These are phyloP conservation scores for Acanthisitta chloris DNA, from an alignment of 2,113 vertebrate genomes.

Conservation along the genomic window DNA sequence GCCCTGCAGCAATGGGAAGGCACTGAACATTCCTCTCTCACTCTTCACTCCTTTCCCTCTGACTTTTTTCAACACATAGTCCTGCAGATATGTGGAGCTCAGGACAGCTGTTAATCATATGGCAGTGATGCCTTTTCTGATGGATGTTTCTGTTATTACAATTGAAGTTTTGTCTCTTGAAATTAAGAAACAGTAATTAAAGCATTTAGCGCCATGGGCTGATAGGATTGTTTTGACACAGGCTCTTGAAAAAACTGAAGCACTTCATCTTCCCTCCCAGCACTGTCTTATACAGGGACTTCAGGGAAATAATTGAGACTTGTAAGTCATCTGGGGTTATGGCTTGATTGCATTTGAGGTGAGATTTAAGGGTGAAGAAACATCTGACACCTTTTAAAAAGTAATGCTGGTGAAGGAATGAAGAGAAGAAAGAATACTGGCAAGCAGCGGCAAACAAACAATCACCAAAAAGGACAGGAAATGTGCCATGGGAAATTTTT, in stretches of 20 bases:
- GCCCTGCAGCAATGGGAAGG: background rate
- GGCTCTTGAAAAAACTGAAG: background rate
- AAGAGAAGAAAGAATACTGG: background rate
- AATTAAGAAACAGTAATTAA: slow-evolving; percentile 71
- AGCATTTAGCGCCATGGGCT: slow-evolving; percentile 41
- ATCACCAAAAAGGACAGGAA: background rate
- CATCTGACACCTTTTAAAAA: background rate
- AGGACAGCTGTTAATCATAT: slow-evolving; percentile 40
- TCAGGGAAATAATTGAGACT: slow-evolving; percentile 14
- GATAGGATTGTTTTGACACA: slow-evolving; percentile 66
- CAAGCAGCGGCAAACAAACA: background rate
- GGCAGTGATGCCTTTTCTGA: slow-evolving; percentile 20
- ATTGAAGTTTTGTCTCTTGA: slow-evolving; percentile 69
- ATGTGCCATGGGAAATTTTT: background rate
- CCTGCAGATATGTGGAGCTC: background rate
- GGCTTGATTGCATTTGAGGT: background rate
- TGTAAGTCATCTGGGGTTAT: background rate
- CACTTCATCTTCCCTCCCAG: background rate
- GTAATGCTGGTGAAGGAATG: background rate
- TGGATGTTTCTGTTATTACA: slow-evolving; percentile 48
- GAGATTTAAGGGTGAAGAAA: background rate
- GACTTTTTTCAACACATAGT: background rate
- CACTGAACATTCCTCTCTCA: background rate
- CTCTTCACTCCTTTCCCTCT: background rate
- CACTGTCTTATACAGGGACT: background rate